A percentile compares a stretch with the other conserved stretches of the same genome.
phyloP scores from a whole-genome alignment of 1,140 invertebrate species.

The Globodera ellingtonae region DNA sequence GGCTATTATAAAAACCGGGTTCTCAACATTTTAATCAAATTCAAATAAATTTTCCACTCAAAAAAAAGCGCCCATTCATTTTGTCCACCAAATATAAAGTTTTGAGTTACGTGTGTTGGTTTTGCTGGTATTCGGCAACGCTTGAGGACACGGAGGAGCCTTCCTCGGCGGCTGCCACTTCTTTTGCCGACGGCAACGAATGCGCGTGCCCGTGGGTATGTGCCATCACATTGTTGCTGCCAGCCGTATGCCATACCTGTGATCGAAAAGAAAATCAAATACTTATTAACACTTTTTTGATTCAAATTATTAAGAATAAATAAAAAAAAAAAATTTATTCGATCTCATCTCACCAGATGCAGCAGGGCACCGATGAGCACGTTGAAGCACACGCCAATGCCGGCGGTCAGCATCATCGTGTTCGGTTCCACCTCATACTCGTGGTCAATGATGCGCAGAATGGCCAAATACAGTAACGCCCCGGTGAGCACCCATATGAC shows the following conservation, averaged over 20 bases:
- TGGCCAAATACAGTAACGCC: conserved; percentile 86
- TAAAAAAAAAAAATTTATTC: neutral
- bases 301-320: neutral
- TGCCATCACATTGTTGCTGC: neutral
- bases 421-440: conserved; percentile 81
- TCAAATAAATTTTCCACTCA: too few relatives aligned
- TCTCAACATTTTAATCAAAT: too few relatives aligned
- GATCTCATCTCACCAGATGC: conserved; percentile 33
- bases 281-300: too few relatives aligned
- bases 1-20: too few relatives aligned
- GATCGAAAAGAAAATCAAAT: too few relatives aligned
- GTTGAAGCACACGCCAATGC: conserved; percentile 86
- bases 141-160: neutral
- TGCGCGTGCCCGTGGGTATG: conserved; percentile 23
- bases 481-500: conserved; percentile 97
- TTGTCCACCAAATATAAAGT: too few relatives aligned
- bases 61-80: too few relatives aligned
- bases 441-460: conserved; percentile 79
- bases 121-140: neutral
- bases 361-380: conserved; percentile 76
- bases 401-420: conserved; percentile 88
- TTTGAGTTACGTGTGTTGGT: neutral
- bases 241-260: conserved; percentile 10
- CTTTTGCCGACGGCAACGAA: neutral
- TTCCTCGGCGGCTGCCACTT: neutral